phyloP scores from a whole-genome alignment of 2,113 vertebrate species.

The Opisthocomus hoazin region DNA sequence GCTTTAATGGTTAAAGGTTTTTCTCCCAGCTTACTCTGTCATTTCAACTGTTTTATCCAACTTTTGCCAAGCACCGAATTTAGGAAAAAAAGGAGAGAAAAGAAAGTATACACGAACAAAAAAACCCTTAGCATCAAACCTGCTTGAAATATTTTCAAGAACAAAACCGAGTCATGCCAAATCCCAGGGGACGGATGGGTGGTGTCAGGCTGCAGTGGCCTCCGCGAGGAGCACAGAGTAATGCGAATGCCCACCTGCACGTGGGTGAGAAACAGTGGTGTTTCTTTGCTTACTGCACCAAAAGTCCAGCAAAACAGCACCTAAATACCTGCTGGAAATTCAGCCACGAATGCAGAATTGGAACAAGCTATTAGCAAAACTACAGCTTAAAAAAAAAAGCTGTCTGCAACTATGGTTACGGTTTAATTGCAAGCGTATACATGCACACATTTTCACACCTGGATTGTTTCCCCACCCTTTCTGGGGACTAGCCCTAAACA shows the following conservation, averaged over 20 bases:
- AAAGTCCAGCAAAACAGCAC: not conserved
- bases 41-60: not conserved
- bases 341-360: not conserved
- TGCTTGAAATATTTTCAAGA: not conserved
- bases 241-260: not conserved
- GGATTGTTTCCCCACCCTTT: constrained; percentile 47
- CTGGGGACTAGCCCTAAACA: constrained; percentile 21
- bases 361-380: not conserved
- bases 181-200: not conserved
- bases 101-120: not conserved
- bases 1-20: not conserved
- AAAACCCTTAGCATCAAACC: not conserved
- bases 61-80: not conserved
- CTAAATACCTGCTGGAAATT: not conserved
- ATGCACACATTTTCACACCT: constrained; percentile 52
- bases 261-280: rapidly evolving
- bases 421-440: constrained; percentile 46
- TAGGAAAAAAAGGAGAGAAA: not conserved
- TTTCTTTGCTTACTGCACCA: not conserved
- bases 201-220: not conserved
- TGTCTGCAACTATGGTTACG: not conserved
- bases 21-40: not conserved
- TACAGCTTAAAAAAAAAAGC: not conserved
- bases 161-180: not conserved
- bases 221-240: not conserved